Evolutionary conservation across 2,888 invertebrate species (phyloP), one percentile per base, ranked within the genome.

Genomic region (Nebria brevicollis): DNA sequence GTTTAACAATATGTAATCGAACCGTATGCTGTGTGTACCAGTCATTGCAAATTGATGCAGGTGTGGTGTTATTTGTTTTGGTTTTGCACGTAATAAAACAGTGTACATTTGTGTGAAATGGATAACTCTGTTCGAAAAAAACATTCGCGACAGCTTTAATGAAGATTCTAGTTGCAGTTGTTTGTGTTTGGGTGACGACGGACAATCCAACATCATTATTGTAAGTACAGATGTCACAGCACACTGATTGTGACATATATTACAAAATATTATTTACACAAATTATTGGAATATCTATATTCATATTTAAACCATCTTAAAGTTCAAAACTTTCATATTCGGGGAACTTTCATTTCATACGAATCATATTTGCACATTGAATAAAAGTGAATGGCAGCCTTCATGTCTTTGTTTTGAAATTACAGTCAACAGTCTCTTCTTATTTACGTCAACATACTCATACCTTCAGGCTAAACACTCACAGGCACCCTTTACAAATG

Each of bases 1-100:
- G 54, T 42, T 74, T 25, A 75, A 75, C 82, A 83, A 82, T 77
- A 84, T 79, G 81, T 82, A 65, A 82, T 82, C 81, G 77, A 68
- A 75, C 77, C 82, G 82, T 75, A 77, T 83, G 77, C 79, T 66
- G 78, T 26, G 34, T 70, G 70, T 54, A 25, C 25, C 25, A 70
- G 70, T 26, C 25, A 26, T 26, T 79, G 11, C 75, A 26, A 43
- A 75, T 26, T 73, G 11, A 41, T 73, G 70, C 75, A 79, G 78
- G 79, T 79, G 79, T 73, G 74, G 66, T 77, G 77, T 81, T 81
- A 73, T 81, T 81, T 81, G 72, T 81, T 54, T 54, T 43, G 20
- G 42, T 54, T 54, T 66, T 77, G 42, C 81, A 81, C 81, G 81
- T 81, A 76, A 81, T 77, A 81, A 81, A 81, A 66, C 66, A 72